A percentile compares a stretch with the other conserved stretches of the same genome.
Conservation (phyloP, 2,888 invertebrate species). For the Chymomyza amoena region DNA sequence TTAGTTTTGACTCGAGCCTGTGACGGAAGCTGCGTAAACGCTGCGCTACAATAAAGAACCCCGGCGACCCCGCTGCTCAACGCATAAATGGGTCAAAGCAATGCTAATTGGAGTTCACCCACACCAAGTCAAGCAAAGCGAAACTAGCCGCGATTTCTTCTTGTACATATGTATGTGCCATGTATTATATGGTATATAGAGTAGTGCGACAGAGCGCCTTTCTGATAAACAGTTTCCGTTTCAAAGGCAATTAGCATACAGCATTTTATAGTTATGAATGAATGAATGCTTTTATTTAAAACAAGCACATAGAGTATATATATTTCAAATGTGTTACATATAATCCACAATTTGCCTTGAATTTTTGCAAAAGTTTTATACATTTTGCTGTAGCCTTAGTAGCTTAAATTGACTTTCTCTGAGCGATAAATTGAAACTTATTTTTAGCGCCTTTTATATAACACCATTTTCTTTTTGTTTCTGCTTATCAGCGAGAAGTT, state of each 20-base stretch:
- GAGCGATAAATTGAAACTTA: neutral
- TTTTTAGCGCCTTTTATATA: neutral
- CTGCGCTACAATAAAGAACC: neutral
- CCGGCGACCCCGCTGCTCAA: neutral
- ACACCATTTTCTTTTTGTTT: neutral
- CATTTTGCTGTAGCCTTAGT: slow-evolving; percentile 33
- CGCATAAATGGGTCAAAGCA: slow-evolving; percentile 66
- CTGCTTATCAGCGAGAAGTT: neutral
- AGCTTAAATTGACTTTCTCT: slow-evolving; percentile 48
- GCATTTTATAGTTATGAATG: slow-evolving; percentile 47
- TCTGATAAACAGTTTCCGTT: slow-evolving; percentile 64
- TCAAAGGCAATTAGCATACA: slow-evolving; percentile 53
- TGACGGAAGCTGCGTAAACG: slow-evolving; percentile 54
- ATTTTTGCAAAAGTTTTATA: slow-evolving; percentile 29
- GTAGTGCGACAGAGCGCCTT: slow-evolving; percentile 25
- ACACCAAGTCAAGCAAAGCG: slow-evolving; percentile 36
- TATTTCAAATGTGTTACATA: slow-evolving; percentile 29
- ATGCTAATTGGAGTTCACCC: slow-evolving; percentile 69
- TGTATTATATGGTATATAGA: neutral
- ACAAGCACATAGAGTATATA: slow-evolving; percentile 10
- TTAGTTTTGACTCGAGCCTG: slow-evolving; percentile 11
- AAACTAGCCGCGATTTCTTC: neutral
- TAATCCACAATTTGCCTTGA: slow-evolving; percentile 48
- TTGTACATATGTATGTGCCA: neutral
- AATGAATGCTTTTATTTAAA: slow-evolving; percentile 35